Conservation (phyloP, 2,113 vertebrate species). For the Rattus rattus region DNA sequence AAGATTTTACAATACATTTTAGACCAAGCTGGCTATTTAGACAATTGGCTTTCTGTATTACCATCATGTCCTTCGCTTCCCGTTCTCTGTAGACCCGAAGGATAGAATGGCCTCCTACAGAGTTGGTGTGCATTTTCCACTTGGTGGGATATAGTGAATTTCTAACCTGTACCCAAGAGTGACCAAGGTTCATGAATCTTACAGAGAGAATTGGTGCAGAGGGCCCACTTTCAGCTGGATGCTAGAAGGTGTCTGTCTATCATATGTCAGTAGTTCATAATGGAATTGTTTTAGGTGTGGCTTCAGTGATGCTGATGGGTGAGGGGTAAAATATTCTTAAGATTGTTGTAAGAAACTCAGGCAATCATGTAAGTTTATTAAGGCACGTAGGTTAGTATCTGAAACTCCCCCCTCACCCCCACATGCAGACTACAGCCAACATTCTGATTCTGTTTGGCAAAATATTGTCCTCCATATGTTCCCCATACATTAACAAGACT, state of each 20-base stretch:
- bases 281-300: not conserved
- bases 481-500: constrained; percentile 43
- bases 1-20: not conserved
- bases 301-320: not conserved
- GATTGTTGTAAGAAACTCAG: not conserved
- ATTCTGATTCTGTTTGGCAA: constrained; percentile 43
- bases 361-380: not conserved
- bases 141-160: not conserved
- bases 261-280: no score
- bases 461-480: constrained; percentile 22
- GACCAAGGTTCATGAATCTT: not conserved
- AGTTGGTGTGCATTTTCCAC: not conserved
- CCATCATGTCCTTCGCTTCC: not conserved
- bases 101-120: not conserved
- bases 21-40: not conserved
- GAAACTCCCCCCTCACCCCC: not conserved
- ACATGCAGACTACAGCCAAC: not conserved
- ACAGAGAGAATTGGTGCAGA: not conserved
- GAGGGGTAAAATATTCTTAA: not conserved
- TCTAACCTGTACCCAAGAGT: not conserved
- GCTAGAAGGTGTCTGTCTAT: not conserved
- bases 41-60: not conserved
- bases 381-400: not conserved
- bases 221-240: not conserved
- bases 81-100: not conserved